Evolutionary conservation across 2,888 invertebrate species (phyloP), one percentile per base, ranked within the genome.

Genomic region (Parnassius orleans): DNA sequence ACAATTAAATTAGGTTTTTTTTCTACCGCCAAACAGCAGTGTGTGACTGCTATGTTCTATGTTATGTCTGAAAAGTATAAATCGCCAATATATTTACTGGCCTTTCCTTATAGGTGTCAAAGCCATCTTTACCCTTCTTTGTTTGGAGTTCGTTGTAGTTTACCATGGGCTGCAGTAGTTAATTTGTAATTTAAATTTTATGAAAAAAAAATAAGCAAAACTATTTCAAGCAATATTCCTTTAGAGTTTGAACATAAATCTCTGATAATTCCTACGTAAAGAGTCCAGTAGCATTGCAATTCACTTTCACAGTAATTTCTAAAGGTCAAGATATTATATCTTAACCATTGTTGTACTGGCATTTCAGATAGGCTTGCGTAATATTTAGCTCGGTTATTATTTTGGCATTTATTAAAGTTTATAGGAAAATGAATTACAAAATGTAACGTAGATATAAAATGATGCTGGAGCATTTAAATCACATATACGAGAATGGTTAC

Each of bases 261-360:
- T 56, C 10, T 33, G 55, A 19, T 41, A 3, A 24, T 43, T 41
- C 44, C 33, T 47, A 52, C 53, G 47, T 46, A 47, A 63, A 57
- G 57, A 60, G 55, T 61, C 56, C 66, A 56, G 68, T 65, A 67
- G 68, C 67, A 53, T 67, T 65, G 63, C 64, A 57, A 63, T 59
- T 61, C 53, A 67, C 65, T 62, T 60, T 57, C 65, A 65, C 68
- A 42, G 61, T 47, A 52, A 46, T 61, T 56, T 53, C 46, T 41
- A 74, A 72, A 74, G 72, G 75, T 73, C 67, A 62, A 64, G 63
- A 69, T 72, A 70, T 71, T 72, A 70, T 72, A 73, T 73, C 71
- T 68, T 60, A 56, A 48, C 66, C 66, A 74, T 74, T 73, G 73
- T 72, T 69, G 61, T 10, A 47, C 59, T 71, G 71, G 71, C 69